Evolutionary conservation across 2,113 vertebrate species (phyloP).

Genomic region (Pomatorhinus ruficollis): DNA sequence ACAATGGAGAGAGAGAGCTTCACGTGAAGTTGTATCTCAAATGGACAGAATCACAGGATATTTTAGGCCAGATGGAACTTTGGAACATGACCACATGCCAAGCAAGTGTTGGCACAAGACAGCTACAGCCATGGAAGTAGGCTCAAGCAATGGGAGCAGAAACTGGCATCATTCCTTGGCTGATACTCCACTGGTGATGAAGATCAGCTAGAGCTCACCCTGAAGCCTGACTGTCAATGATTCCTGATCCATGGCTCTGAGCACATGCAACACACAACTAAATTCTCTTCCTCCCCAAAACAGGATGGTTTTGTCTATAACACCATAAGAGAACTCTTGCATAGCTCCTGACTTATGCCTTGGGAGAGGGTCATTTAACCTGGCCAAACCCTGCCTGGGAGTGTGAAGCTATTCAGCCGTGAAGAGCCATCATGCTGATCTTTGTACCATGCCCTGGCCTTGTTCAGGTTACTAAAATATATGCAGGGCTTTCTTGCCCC

Average conservation of each 20-base stretch:
- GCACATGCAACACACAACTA: background rate
- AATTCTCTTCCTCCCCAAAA: background rate
- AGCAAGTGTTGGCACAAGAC: rapidly evolving
- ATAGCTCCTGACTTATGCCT: background rate
- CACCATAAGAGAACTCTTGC: background rate
- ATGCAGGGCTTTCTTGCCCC: background rate
- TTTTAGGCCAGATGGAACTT: background rate
- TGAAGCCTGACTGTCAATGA: rapidly evolving
- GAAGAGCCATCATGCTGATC: background rate
- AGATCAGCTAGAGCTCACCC: background rate
- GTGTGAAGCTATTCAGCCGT: background rate
- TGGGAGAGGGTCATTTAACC: background rate
- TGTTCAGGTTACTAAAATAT: background rate
- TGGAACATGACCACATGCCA: background rate
- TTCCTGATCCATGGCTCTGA: background rate
- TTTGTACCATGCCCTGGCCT: background rate
- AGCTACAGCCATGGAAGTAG: background rate
- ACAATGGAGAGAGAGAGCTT: rapidly evolving
- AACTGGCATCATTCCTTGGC: background rate
- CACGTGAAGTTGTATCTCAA: background rate
- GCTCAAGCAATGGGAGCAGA: rapidly evolving
- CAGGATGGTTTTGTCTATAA: background rate
- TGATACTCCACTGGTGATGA: background rate
- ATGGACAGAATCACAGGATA: background rate
- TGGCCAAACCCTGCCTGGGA: background rate